A percentile compares a stretch with the other conserved stretches of the same genome.
Conservation (phyloP, 2,113 vertebrate genomes). For the Solenodon paradoxus region DNA sequence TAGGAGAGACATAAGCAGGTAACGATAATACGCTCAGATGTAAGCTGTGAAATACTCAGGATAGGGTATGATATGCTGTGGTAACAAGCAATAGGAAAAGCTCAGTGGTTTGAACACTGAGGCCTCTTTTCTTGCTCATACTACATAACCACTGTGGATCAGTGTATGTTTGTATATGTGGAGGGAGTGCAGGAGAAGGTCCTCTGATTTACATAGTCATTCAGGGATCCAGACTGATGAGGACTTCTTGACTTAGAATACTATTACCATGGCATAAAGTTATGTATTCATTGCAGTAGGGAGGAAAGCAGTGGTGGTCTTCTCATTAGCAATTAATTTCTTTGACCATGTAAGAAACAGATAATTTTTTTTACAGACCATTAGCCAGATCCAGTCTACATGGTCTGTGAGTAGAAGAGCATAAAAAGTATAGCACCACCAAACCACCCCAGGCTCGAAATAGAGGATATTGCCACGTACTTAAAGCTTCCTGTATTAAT, state of each 20-base stretch:
- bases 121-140: background rate
- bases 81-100: background rate
- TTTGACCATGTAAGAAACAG: background rate
- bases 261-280: background rate
- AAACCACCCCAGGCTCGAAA: background rate
- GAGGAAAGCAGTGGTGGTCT: background rate
- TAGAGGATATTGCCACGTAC: background rate
- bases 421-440: no score
- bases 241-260: background rate
- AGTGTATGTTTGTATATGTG: background rate
- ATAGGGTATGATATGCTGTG: background rate
- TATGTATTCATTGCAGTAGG: background rate
- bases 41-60: background rate
- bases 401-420: no score
- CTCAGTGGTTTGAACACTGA: background rate
- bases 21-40: background rate
- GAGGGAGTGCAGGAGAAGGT: no score
- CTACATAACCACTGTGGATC: background rate
- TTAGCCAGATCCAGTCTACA: background rate
- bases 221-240: background rate
- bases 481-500: background rate
- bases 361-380: background rate
- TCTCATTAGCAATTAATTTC: background rate
- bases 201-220: background rate
- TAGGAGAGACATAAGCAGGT: background rate